phyloP scores from a whole-genome alignment of 2,888 invertebrate species.

The Pheosia tremula region DNA sequence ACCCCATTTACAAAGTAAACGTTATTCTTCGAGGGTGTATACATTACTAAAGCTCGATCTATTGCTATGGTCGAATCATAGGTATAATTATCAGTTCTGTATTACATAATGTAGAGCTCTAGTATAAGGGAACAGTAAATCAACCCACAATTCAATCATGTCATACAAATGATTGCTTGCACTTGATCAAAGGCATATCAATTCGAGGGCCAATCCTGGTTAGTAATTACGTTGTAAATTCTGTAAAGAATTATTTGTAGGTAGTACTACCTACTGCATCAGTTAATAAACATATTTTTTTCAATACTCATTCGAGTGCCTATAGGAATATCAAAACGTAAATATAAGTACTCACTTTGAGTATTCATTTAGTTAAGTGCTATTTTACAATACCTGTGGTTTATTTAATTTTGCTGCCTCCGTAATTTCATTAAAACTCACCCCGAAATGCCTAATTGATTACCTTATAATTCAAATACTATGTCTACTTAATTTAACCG shows the following conservation, averaged over 20 bases:
- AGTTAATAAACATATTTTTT: too few relatives aligned
- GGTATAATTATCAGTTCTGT: background rate
- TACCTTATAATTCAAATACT: background rate
- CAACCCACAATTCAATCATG: background rate
- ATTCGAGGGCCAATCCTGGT: background rate
- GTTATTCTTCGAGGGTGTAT: background rate
- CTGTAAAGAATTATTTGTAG: background rate
- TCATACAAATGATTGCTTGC: background rate
- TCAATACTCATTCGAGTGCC: too few relatives aligned
- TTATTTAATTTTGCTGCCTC: too few relatives aligned
- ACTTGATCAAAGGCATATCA: constrained; percentile 2
- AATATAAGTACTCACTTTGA: too few relatives aligned
- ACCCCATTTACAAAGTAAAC: background rate
- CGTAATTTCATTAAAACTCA: too few relatives aligned
- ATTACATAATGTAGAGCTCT: background rate
- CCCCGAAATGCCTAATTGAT: background rate
- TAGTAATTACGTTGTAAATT: background rate
- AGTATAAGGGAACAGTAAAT: background rate
- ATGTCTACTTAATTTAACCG: background rate
- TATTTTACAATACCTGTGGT: too few relatives aligned
- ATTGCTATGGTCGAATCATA: background rate
- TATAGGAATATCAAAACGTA: too few relatives aligned
- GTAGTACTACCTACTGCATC: background rate
- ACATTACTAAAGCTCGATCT: background rate
- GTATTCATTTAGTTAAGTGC: too few relatives aligned